These are phyloP conservation scores for Dasyurus viverrinus DNA, from an alignment of 2,113 vertebrate genomes.

Conservation along the genomic window DNA sequence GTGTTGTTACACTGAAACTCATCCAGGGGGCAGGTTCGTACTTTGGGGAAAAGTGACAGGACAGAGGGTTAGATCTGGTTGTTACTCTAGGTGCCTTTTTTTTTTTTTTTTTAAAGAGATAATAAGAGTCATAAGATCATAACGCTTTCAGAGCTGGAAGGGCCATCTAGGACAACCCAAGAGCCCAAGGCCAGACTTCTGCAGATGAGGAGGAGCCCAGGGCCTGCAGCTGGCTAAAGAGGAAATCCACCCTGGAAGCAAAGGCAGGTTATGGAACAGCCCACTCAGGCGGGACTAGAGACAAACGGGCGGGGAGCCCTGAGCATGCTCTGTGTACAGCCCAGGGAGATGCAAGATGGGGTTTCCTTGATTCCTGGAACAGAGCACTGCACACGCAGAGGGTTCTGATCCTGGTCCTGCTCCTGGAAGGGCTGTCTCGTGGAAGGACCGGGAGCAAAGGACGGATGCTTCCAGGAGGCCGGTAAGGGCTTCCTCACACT, in stretches of 20 bases:
- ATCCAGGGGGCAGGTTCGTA: conserved; percentile 92
- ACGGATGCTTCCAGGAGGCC: not conserved
- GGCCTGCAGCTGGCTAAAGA: not conserved
- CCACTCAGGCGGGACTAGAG: too few relatives aligned
- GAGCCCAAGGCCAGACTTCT: too few relatives aligned
- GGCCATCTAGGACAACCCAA: not conserved
- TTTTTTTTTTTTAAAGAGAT: not conserved
- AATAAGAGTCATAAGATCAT: not conserved
- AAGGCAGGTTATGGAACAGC: not conserved
- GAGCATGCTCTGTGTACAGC: not conserved
- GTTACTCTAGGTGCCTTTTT: too few relatives aligned
- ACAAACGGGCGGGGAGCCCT: not conserved
- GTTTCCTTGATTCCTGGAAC: not conserved
- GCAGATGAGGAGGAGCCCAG: not conserved
- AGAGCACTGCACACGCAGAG: not conserved
- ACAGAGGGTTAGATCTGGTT: not conserved
- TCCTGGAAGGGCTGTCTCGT: not conserved
- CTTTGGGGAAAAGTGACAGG: conserved; percentile 69
- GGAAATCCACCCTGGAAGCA: not conserved
- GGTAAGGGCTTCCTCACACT: not conserved
- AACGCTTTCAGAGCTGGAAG: not conserved
- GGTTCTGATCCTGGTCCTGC: not conserved
- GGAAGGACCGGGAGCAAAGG: not conserved
- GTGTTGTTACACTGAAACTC: conserved; percentile 99
- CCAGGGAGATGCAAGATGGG: not conserved